Evolutionary conservation across 1,140 invertebrate species (phyloP).

Genomic region (Rhynchophorus ferrugineus): DNA sequence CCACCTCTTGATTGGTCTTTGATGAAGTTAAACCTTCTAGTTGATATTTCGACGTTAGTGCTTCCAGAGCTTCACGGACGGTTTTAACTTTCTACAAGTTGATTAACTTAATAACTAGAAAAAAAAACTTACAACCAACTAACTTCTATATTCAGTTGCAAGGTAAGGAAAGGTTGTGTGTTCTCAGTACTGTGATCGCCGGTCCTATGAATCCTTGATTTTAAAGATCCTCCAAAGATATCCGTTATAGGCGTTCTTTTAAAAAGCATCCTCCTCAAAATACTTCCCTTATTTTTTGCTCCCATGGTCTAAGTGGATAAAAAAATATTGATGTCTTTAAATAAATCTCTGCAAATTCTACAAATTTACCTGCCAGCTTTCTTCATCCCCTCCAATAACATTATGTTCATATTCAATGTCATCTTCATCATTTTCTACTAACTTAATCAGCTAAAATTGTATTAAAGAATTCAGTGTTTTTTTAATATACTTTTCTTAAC

Average conservation of each 20-base stretch:
- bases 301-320: slow-evolving; percentile 60
- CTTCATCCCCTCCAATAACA: slow-evolving; percentile 43
- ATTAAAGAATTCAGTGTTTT: too few species aligned
- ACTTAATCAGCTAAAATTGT: slow-evolving; percentile 52
- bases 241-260: slow-evolving; percentile 81
- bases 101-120: background rate
- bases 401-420: background rate
- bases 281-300: slow-evolving; percentile 75
- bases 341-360: background rate
- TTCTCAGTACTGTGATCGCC: slow-evolving; percentile 69
- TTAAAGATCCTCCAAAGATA: slow-evolving; percentile 84
- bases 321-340: too few species aligned
- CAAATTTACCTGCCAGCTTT: slow-evolving; percentile 61
- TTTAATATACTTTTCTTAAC: background rate
- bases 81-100: slow-evolving; percentile 67
- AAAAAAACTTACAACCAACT: too few species aligned
- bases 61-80: slow-evolving; percentile 79
- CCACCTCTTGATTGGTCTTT: slow-evolving; percentile 72
- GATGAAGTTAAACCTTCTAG: slow-evolving; percentile 77
- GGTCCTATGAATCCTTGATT: slow-evolving; percentile 71
- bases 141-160: slow-evolving; percentile 91
- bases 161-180: slow-evolving; percentile 88
- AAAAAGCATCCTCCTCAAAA: slow-evolving; percentile 75
- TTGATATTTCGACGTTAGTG: slow-evolving; percentile 71
- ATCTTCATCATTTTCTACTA: slow-evolving; percentile 40